phyloP scores from a whole-genome alignment of 2,113 vertebrate genomes.

The Ctenomys sociabilis region DNA sequence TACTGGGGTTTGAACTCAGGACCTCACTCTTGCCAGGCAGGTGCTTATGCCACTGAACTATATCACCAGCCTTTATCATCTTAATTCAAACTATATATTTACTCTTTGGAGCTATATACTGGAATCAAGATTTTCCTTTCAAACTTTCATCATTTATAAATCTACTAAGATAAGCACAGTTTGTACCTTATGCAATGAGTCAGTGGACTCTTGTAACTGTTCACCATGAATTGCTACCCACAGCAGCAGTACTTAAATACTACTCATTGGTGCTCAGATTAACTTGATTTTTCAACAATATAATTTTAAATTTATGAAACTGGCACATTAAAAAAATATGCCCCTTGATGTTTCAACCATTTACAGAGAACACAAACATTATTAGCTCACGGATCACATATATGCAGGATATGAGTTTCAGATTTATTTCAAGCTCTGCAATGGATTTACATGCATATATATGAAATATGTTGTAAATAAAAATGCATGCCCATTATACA shows the following conservation, averaged over 20 bases:
- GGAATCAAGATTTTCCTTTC: constrained; percentile 10
- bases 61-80: neutral
- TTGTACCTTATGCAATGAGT: neutral
- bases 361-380: constrained; percentile 24
- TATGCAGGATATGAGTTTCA: neutral
- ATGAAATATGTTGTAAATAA: neutral
- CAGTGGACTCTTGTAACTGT: neutral
- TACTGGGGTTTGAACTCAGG: no score
- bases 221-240: neutral
- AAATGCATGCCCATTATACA: neutral
- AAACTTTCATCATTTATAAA: neutral
- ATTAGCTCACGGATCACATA: neutral
- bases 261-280: neutral
- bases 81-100: constrained; percentile 16
- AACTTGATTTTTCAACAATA: neutral
- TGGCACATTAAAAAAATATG: neutral
- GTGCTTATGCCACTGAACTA: no score
- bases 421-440: neutral
- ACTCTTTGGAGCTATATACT: neutral
- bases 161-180: neutral
- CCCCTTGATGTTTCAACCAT: neutral
- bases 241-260: neutral
- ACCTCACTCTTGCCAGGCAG: no score
- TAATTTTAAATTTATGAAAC: constrained; percentile 11
- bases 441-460: neutral